Percentiles rank a stretch among this genome's conserved stretches.
Conservation (phyloP, 2,888 invertebrate species). For the Dorcus parallelipipedus region DNA sequence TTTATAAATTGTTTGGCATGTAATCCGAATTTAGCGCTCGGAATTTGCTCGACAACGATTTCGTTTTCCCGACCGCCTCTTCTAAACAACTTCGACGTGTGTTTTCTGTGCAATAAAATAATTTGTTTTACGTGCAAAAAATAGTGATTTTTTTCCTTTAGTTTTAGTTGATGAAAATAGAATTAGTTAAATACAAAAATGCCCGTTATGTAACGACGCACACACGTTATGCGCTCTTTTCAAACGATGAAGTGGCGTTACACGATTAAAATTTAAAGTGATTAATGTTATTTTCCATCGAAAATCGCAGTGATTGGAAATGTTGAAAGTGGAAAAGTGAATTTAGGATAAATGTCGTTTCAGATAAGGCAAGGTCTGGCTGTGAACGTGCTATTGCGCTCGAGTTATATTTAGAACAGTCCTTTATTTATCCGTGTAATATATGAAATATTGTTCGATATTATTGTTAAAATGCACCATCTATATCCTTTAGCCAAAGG, state of each 20-base stretch:
- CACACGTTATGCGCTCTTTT: background rate
- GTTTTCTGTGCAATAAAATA: background rate
- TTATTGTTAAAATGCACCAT: constrained; percentile 52
- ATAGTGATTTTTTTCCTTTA: too few species aligned
- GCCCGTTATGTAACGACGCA: background rate
- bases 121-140: background rate
- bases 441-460: constrained; percentile 15
- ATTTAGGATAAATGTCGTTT: constrained; percentile 21
- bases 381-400: constrained; percentile 24
- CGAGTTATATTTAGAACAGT: constrained; percentile 30
- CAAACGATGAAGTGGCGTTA: too few species aligned
- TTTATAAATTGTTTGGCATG: constrained; percentile 35
- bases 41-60: constrained; percentile 29
- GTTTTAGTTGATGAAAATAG: too few species aligned
- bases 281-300: too few species aligned
- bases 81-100: constrained; percentile 18
- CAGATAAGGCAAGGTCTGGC: constrained; percentile 27
- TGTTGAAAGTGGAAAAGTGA: constrained; percentile 3
- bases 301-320: background rate
- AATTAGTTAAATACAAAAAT: too few species aligned
- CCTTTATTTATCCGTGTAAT: constrained; percentile 15
- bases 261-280: too few species aligned
- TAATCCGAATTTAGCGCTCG: constrained; percentile 28
- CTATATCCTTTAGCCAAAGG: constrained; percentile 76
- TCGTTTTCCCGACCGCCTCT: constrained; percentile 28